A percentile compares a stretch with the other conserved stretches of the same genome.
Evolutionary conservation across 2,797 vertebrate species (phyloP).

Genomic region (Triplophysa bombifrons): DNA sequence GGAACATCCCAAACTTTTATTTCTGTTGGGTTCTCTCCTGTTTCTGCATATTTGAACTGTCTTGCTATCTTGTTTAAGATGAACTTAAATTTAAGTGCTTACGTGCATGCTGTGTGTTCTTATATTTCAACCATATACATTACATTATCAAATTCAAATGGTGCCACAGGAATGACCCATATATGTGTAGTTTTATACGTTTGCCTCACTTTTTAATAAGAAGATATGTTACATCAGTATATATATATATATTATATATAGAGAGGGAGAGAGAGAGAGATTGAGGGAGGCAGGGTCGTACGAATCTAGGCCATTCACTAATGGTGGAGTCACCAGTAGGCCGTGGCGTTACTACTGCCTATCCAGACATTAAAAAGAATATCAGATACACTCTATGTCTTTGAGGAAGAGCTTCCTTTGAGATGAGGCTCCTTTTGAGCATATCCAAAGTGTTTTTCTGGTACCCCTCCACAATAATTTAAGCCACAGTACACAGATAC

Average conservation of each 20-base stretch:
- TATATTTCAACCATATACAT: neutral
- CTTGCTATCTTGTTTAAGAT: too few relatives aligned
- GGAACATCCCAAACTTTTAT: neutral
- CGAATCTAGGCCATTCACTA: slow-evolving; percentile 64
- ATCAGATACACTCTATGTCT: slow-evolving; percentile 64
- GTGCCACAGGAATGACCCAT: neutral
- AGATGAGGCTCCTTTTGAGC: slow-evolving; percentile 66
- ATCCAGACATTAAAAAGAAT: slow-evolving; percentile 70
- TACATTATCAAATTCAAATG: neutral
- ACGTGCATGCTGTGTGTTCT: too few relatives aligned
- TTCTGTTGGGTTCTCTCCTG: too few relatives aligned
- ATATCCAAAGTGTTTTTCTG: slow-evolving; percentile 66
- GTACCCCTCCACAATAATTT: slow-evolving; percentile 60
- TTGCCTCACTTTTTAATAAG: slow-evolving; percentile 14
- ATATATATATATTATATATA: neutral
- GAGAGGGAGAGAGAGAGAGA: slow-evolving; percentile 3
- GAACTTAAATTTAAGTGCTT: too few relatives aligned
- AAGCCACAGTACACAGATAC: slow-evolving; percentile 56
- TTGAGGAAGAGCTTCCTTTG: slow-evolving; percentile 69
- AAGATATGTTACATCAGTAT: slow-evolving; percentile 42
- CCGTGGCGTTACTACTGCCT: slow-evolving; percentile 53
- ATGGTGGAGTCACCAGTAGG: slow-evolving; percentile 61
- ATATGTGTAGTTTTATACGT: slow-evolving; percentile 1
- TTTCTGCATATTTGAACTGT: too few relatives aligned
- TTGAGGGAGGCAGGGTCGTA: slow-evolving; percentile 44